phyloP scores from a whole-genome alignment of 1,140 invertebrate species.

The Drosophila funebris region DNA sequence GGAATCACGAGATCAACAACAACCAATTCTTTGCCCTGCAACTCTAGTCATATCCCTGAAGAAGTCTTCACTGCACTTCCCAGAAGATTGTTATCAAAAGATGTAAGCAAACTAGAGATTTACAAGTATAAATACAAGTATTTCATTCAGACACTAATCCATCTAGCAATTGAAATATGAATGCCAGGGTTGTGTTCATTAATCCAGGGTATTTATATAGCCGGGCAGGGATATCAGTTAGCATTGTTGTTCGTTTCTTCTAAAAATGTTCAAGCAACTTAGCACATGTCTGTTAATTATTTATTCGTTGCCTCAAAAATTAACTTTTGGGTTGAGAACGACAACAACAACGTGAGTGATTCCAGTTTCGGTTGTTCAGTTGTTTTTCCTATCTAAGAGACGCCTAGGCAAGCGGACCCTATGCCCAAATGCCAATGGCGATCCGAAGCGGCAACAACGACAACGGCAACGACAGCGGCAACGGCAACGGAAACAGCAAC shows the following conservation, averaged over 20 bases:
- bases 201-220: conserved; percentile 10
- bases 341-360: conserved; percentile 70
- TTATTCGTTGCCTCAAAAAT: conserved; percentile 82
- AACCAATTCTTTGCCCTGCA: not conserved
- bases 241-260: conserved; percentile 18
- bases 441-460: conserved; percentile 3
- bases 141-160: not conserved
- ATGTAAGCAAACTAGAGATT: not conserved
- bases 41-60: not conserved
- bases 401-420: not conserved
- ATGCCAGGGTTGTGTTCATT: no score
- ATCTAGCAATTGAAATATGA: not conserved
- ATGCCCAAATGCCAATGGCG: conserved; percentile 9
- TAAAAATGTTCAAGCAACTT: conserved; percentile 71
- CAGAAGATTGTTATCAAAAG: not conserved
- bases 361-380: conserved; percentile 34
- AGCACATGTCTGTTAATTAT: conserved; percentile 77
- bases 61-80: not conserved
- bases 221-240: not conserved
- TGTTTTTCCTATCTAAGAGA: conserved; percentile 20
- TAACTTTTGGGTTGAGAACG: conserved; percentile 64
- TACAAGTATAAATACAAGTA: not conserved
- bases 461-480: not conserved
- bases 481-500: not conserved
- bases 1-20: no score